Base-by-base conservation (phyloP, 2,888 invertebrate species). In the Ditula angustiorana region DNA sequence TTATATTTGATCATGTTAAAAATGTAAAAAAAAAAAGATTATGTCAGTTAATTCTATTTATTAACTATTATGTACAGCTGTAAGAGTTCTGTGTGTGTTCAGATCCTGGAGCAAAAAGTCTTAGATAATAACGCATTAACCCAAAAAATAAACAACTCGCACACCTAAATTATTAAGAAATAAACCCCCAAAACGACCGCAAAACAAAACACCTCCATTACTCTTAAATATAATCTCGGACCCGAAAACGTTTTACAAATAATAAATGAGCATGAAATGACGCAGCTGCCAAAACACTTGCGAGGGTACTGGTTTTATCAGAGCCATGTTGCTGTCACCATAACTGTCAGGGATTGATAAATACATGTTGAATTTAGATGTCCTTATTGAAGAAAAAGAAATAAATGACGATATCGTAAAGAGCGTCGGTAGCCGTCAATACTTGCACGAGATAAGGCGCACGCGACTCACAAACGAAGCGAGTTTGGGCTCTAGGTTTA, bases 391-490 rank as follows among this genome's bases (percentile, higher is more conserved):
- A 56, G 47, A 68, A 67, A 58, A 61, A 59, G 37, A 53, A 67
- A 63, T 66, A 66, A 62, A 64, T 16, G 24, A 57, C 37, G 76
- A 76, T 74, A 76, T 77, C 80, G 79, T 83, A 81, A 83, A 80
- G 79, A 73, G 79, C 79, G 72, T 80, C 78, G 77, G 83, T 83
- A 83, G 83, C 80, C 74, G 68, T 72, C 71, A 76, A 72, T 74
- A 71, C 71, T 62, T 76, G 75, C 75, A 69, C 60, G 65, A 67
- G 85, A 84, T 84, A 83, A 66, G 60, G 26, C 11, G 61, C 78
- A 79, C 74, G 78, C 77, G 73, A 64, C 44, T 16, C 37, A 23
- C 28, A 28, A 28, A 49, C 37, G 62, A 56, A n/a, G 49, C 24
- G 37, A 19, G 37, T 35, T 30, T 46, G 30, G 46, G 28, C n/a